Base-by-base conservation (phyloP, 2,113 vertebrate species). In the Atractosteus spatula region DNA sequence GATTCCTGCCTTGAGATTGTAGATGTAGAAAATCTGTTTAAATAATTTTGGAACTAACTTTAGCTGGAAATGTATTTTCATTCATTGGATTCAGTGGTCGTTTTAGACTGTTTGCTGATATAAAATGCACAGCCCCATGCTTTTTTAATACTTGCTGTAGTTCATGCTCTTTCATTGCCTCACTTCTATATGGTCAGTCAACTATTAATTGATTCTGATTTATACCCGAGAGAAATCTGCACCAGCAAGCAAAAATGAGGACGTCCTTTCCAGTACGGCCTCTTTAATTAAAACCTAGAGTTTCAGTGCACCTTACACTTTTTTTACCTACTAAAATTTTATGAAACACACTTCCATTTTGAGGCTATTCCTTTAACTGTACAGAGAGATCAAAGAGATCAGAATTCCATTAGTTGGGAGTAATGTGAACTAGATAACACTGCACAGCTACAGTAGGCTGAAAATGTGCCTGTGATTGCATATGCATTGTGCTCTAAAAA, bases 331-430 rank as follows among this genome's bases (percentile, higher is more conserved):
- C 54, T 71, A n/a, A 51, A 7, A 51, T 51, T 2, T 51, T 43
- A 71, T 62, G 51, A 14, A 77, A 62, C 44, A 71, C 16, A 73
- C 72, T 79, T 71, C 74, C 41, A 76, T 74, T 70, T 70, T 54
- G 41, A 57, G 41, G 5, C 44, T 1, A 3, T 13, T 55, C 74
- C 61, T 71, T 71, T 8, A 75, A 71, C 72, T 57, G 65, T 29
- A 8, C 47, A 5, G 55, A 62, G 77, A 80, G 78, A 74, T 62
- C 70, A 68, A 66, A 76, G 74, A 66, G 71, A 66, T 41, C 66
- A 55, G 10, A 76, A 77, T n/a, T 77, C 41, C 44, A 74, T 72
- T 77, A 71, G 73, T 69, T 74, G 55, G 78, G 51, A 72, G 55
- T 3, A 4, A 75, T 68, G 47, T 11, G 62, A 41, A 68, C 55